Conservation (phyloP, 2,888 invertebrate genomes). For the Xylocampa areola region DNA sequence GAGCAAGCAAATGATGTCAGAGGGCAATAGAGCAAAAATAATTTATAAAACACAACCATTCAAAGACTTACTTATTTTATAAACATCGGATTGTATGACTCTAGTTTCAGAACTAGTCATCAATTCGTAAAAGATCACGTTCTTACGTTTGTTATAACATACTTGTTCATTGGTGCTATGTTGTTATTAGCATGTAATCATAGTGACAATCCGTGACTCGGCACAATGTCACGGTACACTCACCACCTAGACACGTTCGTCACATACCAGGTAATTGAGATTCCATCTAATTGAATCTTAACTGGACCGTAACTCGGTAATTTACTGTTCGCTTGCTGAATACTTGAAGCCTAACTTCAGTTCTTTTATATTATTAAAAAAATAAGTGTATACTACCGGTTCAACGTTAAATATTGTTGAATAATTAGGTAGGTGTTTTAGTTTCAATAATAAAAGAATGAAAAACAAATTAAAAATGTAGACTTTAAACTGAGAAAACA, state of each 20-base stretch:
- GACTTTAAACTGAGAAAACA: too few relatives aligned
- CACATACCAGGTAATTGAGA: constrained; percentile 30
- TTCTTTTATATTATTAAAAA: too few relatives aligned
- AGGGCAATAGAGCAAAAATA: constrained; percentile 3
- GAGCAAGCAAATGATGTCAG: not conserved
- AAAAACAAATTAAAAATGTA: too few relatives aligned
- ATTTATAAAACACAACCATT: constrained; percentile 18
- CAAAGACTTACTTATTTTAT: constrained; percentile 23
- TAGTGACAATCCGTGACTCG: constrained; percentile 36
- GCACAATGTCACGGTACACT: constrained; percentile 28
- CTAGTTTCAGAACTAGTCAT: constrained; percentile 37
- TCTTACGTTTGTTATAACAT: constrained; percentile 35
- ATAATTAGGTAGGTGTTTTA: too few relatives aligned
- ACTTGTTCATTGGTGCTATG: constrained; percentile 30
- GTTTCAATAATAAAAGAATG: too few relatives aligned
- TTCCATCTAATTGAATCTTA: constrained; percentile 40
- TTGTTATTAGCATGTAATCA: constrained; percentile 31
- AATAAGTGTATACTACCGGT: too few relatives aligned
- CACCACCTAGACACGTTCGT: constrained; percentile 32
- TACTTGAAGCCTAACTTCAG: constrained; percentile 1
- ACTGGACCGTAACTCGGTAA: constrained; percentile 50
- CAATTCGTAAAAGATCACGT: constrained; percentile 53
- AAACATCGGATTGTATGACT: constrained; percentile 36
- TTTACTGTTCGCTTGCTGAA: constrained; percentile 33
- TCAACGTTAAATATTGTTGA: too few relatives aligned